Evolutionary conservation across 2,113 vertebrate genomes (phyloP), one percentile per base, ranked within the genome.

Genomic region (Seriola aureovittata): DNA sequence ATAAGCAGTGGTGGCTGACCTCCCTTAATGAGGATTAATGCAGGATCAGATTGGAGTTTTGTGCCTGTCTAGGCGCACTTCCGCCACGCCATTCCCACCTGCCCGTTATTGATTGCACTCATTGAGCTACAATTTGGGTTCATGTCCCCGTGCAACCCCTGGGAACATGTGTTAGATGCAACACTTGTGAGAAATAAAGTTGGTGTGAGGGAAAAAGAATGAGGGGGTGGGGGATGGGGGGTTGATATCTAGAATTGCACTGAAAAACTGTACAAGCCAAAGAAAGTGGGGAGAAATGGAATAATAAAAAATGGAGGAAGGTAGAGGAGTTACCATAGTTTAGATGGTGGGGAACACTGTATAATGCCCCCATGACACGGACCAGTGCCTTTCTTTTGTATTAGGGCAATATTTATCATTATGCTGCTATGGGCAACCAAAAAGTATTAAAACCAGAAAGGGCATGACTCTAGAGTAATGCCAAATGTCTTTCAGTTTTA

Each of bases 11-110:
- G 46, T 62, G 72, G 73, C 85, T 78, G 77, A 89, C 80, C 64
- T 77, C 75, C 59, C 82, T 58, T 90, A 89, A 94, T 93, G 85
- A 92, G 89, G 81, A 95, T 92, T 88, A 92, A 92, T 94, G 90
- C 90, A 66, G 78, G 75, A 88, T 84, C 80, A 91, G 69, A 82
- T 75, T 82, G 78, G 63, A 79, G 87, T 80, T 29, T 87, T 86
- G 71, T 16, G 59, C 66, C 84, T 60, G 68, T 62, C 66, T 65
- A 81, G 77, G 85, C 76, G 58, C 80, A 71, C 75, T 87, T 82
- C 75, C 54, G 36, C 57, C 38, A 63, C 10, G 44, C 65, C 54
- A 75, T 58, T 67, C 54, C 69, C 76, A 71, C 88, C 75, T 81
- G 83, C 62, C 34, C 52, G 25, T 84, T 86, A 90, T 90, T 78